Evolutionary conservation across 2,797 vertebrate genomes (phyloP).

Genomic region (Pygocentrus nattereri): DNA sequence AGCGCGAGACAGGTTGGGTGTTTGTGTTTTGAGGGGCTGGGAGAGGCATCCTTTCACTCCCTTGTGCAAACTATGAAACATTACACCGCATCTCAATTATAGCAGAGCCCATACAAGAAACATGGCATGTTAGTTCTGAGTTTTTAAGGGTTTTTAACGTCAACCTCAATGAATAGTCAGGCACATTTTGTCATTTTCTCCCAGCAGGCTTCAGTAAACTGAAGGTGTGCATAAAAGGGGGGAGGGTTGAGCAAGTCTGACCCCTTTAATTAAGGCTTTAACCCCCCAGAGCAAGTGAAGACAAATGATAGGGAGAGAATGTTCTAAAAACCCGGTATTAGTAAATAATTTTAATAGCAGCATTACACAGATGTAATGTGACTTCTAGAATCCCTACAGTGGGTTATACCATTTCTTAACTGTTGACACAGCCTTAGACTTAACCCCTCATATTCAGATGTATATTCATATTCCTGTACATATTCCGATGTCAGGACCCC

Average conservation of each 20-base stretch:
- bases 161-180: not conserved
- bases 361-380: no score
- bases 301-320: no score
- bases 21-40: conserved; percentile 48
- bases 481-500: no score
- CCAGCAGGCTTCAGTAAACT: not conserved
- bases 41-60: conserved; percentile 27
- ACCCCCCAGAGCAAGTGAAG: no score
- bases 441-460: no score
- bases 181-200: not conserved
- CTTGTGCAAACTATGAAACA: conserved; percentile 56
- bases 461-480: no score
- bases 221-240: not conserved
- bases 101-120: not conserved
- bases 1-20: conserved; percentile 56
- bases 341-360: no score
- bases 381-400: no score
- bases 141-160: not conserved
- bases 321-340: no score
- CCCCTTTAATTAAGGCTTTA: no score
- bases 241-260: not conserved
- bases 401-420: no score
- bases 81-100: conserved; percentile 14
- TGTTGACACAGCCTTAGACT: no score
- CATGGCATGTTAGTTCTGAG: conserved; percentile 1